Evolutionary conservation across 1,140 invertebrate genomes (phyloP), one percentile per base, ranked within the genome.

Genomic region (Colletes gigas): DNA sequence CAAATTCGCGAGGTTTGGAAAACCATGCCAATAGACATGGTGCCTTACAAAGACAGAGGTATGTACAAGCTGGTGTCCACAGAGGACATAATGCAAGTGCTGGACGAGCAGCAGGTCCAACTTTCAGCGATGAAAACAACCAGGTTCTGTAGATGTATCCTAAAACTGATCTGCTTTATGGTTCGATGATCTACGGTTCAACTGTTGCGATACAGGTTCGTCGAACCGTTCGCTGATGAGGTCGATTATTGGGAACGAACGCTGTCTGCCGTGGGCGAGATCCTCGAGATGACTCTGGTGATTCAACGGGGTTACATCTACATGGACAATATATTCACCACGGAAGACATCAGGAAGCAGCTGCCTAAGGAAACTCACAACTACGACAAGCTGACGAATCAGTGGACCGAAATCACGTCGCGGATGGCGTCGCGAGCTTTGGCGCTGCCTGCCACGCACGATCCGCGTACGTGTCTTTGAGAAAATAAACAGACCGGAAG

Each of bases 91-190:
- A 96, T 95, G 88, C 94, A 96, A 92, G 92, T 94, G 54, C 89
- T 97, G 17, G 96, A 97, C 91, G 96, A 97, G 73, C 95, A 97
- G 90, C 95, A 96, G 92, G 94, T 96, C 52, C 95, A 95, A 76
- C 92, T 98, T 30, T 96, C 96, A 0, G 95, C 96, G 4, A 97
- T 98, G 96, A 98, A 98, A 91, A 95, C 97, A 4, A 98, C 97
- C 0, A 95, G 90, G 93, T 94, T 44, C 17, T 7, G 55, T 6
- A 50, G 14, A 63, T 15, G 14, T 4, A 55, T 55, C 54, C 9
- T 30, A 21, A 62, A 62, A 62, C 9, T 4, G 19, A 62, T 14
- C 60, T 5, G 21, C 8, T 8, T 50, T 50, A n/a, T 3, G 9
- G 12, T 14, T 17, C 17, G 14, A 14, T 4, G 41, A 60, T 17